These are phyloP conservation scores for Salvelinus alpinus DNA, from an alignment of 2,113 vertebrate species.

Conservation along the genomic window DNA sequence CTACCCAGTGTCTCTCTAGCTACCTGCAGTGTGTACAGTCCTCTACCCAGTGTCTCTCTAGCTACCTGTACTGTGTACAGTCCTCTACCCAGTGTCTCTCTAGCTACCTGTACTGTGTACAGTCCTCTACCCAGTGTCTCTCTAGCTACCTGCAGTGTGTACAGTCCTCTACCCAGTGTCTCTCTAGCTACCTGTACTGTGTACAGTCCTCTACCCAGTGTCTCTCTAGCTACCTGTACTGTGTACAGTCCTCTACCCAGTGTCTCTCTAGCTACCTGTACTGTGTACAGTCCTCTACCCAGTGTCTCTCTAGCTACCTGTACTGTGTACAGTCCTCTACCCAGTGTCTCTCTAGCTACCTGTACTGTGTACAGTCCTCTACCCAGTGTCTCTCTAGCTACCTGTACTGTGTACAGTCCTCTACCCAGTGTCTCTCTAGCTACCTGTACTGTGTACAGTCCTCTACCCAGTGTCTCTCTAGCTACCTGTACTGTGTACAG, in stretches of 20 bases:
- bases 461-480: slow-evolving; percentile 68
- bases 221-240: slow-evolving; percentile 41
- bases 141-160: slow-evolving; percentile 25
- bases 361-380: background rate
- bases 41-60: slow-evolving; percentile 70
- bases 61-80: background rate
- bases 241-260: slow-evolving; percentile 54
- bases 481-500: background rate
- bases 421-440: slow-evolving; percentile 66
- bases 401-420: background rate
- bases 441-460: background rate
- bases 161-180: too few species aligned
- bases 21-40: too few species aligned
- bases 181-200: slow-evolving; percentile 34
- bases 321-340: slow-evolving; percentile 11
- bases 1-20: slow-evolving; percentile 66
- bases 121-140: slow-evolving; percentile 68
- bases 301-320: slow-evolving; percentile 53
- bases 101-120: background rate
- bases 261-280: slow-evolving; percentile 45
- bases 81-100: slow-evolving; percentile 70
- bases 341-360: slow-evolving; percentile 59
- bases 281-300: slow-evolving; percentile 38
- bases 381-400: slow-evolving; percentile 65
- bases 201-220: slow-evolving; percentile 56